A percentile compares a stretch with the other conserved stretches of the same genome.
Conservation (phyloP, 2,113 vertebrate species). For the Verasper variegatus region DNA sequence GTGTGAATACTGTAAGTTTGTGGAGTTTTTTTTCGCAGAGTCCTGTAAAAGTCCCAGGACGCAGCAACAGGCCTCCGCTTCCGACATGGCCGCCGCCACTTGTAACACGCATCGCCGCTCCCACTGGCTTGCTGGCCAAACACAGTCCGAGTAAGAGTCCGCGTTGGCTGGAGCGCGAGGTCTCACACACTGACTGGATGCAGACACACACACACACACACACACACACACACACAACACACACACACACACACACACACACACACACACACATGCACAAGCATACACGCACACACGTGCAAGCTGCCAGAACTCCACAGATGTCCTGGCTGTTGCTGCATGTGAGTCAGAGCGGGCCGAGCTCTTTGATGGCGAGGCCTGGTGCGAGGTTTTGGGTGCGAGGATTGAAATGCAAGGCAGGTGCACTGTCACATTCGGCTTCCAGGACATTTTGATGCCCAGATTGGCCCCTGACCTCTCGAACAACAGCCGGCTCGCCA, state of each 20-base stretch:
- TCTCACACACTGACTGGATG: slow-evolving; percentile 54
- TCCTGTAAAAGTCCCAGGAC: slow-evolving; percentile 45
- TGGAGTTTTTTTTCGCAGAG: slow-evolving; percentile 24
- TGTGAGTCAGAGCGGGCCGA: slow-evolving; percentile 65
- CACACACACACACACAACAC: slow-evolving; percentile 9
- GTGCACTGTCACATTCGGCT: slow-evolving; percentile 59
- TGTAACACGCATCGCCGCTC: slow-evolving; percentile 59
- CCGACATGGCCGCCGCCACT: slow-evolving; percentile 45
- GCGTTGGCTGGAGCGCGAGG: slow-evolving; percentile 50
- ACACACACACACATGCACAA: neutral
- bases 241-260: slow-evolving; percentile 5
- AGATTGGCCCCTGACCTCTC: slow-evolving; percentile 55
- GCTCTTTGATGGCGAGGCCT: slow-evolving; percentile 70
- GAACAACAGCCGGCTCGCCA: slow-evolving; percentile 45
- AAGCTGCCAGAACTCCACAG: slow-evolving; percentile 75
- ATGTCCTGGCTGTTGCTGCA: slow-evolving; percentile 76
- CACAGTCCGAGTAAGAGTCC: slow-evolving; percentile 52
- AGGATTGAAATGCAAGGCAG: slow-evolving; percentile 67
- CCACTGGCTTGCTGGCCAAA: slow-evolving; percentile 64
- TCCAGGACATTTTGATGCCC: slow-evolving; percentile 57
- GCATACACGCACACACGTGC: neutral
- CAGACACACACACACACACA: slow-evolving; percentile 7
- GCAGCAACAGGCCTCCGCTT: slow-evolving; percentile 43
- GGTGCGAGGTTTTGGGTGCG: slow-evolving; percentile 56
- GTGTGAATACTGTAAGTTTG: slow-evolving; percentile 8